These are phyloP conservation scores for Agonum fuliginosum DNA, from an alignment of 2,888 invertebrate genomes.

Conservation along the genomic window DNA sequence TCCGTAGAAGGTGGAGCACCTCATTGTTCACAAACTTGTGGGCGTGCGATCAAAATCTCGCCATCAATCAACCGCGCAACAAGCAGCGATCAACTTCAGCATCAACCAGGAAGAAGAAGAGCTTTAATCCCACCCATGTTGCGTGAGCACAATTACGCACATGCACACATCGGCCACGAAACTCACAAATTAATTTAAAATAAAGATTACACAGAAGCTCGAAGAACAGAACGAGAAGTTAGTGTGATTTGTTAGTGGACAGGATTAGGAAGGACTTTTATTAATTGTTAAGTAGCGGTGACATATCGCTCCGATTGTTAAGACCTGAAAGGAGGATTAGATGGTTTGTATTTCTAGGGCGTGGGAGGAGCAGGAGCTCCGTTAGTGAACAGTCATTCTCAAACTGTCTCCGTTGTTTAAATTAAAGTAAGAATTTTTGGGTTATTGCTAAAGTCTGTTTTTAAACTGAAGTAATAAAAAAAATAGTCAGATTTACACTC, in stretches of 20 bases:
- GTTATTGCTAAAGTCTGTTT: too few relatives aligned
- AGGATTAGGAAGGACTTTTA: slow-evolving; percentile 54
- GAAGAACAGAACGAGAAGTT: background rate
- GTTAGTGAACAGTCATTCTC: too few relatives aligned
- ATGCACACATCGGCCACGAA: background rate
- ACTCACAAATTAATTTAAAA: slow-evolving; percentile 42
- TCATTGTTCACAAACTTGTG: slow-evolving; percentile 8
- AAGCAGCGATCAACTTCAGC: slow-evolving; percentile 27
- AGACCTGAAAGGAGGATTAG: slow-evolving; percentile 36
- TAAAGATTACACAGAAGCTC: slow-evolving; percentile 46
- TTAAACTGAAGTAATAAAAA: too few relatives aligned
- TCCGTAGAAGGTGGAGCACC: background rate
- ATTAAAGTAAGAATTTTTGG: too few relatives aligned
- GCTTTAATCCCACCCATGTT: slow-evolving; percentile 48
- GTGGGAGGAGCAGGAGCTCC: too few relatives aligned
- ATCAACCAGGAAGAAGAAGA: slow-evolving; percentile 45
- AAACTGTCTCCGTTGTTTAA: too few relatives aligned
- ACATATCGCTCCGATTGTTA: slow-evolving; percentile 58
- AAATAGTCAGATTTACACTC: too few relatives aligned
- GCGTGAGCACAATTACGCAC: slow-evolving; percentile 33
- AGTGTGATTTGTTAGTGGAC: slow-evolving; percentile 47
- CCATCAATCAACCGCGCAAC: slow-evolving; percentile 51
- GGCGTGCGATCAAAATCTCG: slow-evolving; percentile 53
- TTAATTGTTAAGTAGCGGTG: slow-evolving; percentile 56
- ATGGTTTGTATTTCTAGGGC: too few relatives aligned